Evolutionary conservation across 53 echinoderm and acorn worm species (phyloP).

Genomic region (Pentamera pediparva): DNA sequence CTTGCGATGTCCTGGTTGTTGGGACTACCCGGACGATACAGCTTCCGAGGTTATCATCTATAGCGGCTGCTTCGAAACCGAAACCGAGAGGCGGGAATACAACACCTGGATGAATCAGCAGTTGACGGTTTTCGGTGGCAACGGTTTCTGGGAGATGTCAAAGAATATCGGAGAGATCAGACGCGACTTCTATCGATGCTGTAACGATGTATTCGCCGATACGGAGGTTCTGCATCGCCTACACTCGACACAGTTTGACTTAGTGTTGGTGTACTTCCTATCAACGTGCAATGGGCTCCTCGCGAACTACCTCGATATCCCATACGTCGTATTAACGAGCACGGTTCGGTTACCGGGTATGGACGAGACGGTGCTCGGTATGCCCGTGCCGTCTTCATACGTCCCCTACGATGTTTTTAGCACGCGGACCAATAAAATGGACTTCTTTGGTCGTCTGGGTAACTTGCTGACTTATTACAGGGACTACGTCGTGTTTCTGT

Average conservation of each 20-base stretch:
- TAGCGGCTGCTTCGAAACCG: neutral
- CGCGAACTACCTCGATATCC: slow-evolving; percentile 47
- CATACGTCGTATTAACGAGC: slow-evolving; percentile 51
- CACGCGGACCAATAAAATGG: slow-evolving; percentile 49
- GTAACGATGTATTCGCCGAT: slow-evolving; percentile 29
- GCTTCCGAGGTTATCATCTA: neutral
- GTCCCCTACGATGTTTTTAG: slow-evolving; percentile 52
- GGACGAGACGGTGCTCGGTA: slow-evolving; percentile 32
- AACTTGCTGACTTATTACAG: slow-evolving; percentile 28
- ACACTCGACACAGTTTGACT: slow-evolving; percentile 37
- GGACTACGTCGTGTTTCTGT: neutral
- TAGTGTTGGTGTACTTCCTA: slow-evolving; percentile 45
- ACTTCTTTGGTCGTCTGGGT: slow-evolving; percentile 36
- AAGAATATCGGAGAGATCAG: neutral
- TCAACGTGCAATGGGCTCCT: slow-evolving; percentile 55
- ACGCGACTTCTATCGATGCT: slow-evolving; percentile 10
- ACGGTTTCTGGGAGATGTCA: neutral
- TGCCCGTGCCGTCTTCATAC: slow-evolving; percentile 52
- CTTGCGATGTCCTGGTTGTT: slow-evolving; percentile 14
- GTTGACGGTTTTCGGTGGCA: neutral
- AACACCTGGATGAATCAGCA: neutral
- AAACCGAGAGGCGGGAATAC: neutral
- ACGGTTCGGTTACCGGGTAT: slow-evolving; percentile 32
- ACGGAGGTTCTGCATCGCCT: slow-evolving; percentile 18
- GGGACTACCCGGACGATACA: neutral